A percentile compares a stretch with the other conserved stretches of the same genome.
phyloP scores from a whole-genome alignment of 1,140 invertebrate species.

The Temnothorax curvispinosus region DNA sequence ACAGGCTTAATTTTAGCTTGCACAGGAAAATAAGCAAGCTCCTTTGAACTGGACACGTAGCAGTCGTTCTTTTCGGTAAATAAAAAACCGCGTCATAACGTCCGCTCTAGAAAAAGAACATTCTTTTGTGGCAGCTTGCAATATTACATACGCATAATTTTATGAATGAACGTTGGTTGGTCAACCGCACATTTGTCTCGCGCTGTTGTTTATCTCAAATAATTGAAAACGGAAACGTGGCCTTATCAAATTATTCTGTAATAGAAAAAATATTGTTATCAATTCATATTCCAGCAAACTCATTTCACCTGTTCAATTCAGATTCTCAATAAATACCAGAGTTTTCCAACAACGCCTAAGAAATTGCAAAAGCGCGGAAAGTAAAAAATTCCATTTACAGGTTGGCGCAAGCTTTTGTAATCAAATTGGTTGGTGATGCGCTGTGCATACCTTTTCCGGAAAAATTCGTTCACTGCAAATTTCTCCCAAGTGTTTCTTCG shows the following conservation, averaged over 20 bases:
- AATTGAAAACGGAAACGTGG: background rate
- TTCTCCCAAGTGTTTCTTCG: conserved; percentile 5
- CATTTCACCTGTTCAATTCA: background rate
- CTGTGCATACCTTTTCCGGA: background rate
- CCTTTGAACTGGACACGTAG: background rate
- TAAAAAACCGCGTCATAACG: background rate
- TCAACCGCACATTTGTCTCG: background rate
- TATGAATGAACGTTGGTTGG: background rate
- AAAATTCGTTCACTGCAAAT: background rate
- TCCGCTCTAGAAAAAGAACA: too few relatives aligned
- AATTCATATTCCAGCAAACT: background rate
- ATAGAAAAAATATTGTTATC: background rate
- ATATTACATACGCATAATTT: background rate
- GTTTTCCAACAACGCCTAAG: background rate
- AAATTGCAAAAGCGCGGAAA: background rate
- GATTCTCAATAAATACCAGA: conserved; percentile 2
- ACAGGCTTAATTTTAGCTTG: conserved; percentile 30
- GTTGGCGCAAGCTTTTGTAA: conserved; percentile 16
- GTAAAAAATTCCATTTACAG: conserved; percentile 51
- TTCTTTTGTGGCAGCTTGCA: too few relatives aligned
- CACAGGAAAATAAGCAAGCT: conserved; percentile 14
- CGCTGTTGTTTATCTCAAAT: background rate
- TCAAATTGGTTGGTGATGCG: conserved; percentile 25
- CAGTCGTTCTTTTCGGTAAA: background rate
- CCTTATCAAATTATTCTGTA: background rate